phyloP scores from a whole-genome alignment of 2,888 invertebrate genomes.

The Tetranychus truncatus region DNA sequence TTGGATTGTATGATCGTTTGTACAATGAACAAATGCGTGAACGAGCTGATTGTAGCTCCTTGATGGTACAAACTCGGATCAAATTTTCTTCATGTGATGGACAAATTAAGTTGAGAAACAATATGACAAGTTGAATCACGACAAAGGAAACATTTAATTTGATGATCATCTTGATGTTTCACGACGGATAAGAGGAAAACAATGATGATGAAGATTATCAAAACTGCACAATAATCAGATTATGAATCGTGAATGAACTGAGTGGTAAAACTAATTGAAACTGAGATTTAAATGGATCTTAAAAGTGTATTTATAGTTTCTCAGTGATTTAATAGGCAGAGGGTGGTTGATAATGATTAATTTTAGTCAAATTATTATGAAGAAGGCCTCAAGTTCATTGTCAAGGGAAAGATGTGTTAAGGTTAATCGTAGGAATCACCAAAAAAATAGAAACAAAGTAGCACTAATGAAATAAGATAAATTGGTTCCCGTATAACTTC shows the following conservation, averaged over 20 bases:
- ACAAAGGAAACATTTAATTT: background rate
- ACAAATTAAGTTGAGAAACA: background rate
- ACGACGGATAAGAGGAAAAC: background rate
- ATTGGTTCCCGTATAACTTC: background rate
- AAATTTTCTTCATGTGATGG: slow-evolving; percentile 5
- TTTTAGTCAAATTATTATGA: background rate
- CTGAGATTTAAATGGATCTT: background rate
- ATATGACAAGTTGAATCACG: background rate
- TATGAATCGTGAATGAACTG: background rate
- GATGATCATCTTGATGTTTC: background rate
- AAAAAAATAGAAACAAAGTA: background rate
- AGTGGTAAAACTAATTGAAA: background rate
- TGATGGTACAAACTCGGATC: slow-evolving; percentile 3
- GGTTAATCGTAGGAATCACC: background rate
- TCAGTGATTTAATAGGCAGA: background rate
- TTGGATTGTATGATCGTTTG: slow-evolving; percentile 1
- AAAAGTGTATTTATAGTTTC: background rate
- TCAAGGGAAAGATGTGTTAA: background rate
- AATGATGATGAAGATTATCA: background rate
- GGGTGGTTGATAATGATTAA: background rate
- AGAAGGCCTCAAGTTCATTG: background rate
- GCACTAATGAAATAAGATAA: background rate
- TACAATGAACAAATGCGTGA: slow-evolving; percentile 8
- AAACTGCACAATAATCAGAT: background rate
- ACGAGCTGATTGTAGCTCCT: slow-evolving; percentile 7